phyloP scores from a whole-genome alignment of 2,113 vertebrate species.

The Seriola rivoliana region DNA sequence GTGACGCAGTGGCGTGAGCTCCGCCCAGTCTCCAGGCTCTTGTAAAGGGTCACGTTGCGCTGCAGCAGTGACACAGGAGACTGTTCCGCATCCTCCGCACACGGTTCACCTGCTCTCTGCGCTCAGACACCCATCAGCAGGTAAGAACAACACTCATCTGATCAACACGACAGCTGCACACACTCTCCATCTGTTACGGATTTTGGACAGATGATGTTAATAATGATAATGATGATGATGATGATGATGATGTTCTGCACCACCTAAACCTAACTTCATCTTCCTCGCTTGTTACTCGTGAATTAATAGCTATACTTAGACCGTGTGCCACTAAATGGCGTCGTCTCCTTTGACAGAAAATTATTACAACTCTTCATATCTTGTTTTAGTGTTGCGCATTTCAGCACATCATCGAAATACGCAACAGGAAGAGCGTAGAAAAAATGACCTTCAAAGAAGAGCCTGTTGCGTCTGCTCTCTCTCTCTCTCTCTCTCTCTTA shows the following conservation, averaged over 20 bases:
- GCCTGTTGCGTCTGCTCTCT: constrained; percentile 13
- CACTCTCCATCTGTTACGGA: neutral
- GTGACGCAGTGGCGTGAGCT: constrained; percentile 44
- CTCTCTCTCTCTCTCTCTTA: too few species aligned
- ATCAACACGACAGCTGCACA: neutral
- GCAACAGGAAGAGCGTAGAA: constrained; percentile 65
- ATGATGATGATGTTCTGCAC: constrained; percentile 49
- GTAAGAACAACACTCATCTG: constrained; percentile 51
- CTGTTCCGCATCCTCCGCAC: constrained; percentile 41
- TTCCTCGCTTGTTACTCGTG: neutral
- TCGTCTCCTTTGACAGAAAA: neutral
- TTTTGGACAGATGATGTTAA: neutral
- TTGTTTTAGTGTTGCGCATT: constrained; percentile 3
- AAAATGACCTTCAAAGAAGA: constrained; percentile 74
- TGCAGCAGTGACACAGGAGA: constrained; percentile 79
- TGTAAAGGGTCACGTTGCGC: constrained; percentile 85
- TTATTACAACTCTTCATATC: fast-evolving
- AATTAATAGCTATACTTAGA: too few species aligned
- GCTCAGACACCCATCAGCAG: constrained; percentile 37
- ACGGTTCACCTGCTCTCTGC: neutral
- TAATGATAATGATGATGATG: neutral
- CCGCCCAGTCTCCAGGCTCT: constrained; percentile 63
- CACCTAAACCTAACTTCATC: constrained; percentile 26
- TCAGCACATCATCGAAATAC: constrained; percentile 19
- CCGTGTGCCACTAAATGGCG: neutral